Base-by-base conservation (phyloP, 2,888 invertebrate species). In the Oasisia sp. region DNA sequence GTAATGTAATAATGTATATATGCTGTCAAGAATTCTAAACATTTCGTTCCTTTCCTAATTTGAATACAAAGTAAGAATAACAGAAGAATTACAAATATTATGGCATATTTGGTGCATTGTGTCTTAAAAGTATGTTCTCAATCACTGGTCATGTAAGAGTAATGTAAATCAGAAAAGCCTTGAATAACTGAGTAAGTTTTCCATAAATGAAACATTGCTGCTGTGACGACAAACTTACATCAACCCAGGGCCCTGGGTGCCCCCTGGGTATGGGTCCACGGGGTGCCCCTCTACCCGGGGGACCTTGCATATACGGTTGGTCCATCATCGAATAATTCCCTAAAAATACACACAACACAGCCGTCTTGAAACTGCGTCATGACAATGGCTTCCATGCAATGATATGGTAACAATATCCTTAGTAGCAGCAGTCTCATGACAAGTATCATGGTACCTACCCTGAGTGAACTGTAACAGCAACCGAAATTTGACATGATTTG, bases 271-370 rank as follows among this genome's bases (percentile, higher is more conserved):
- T 50, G n/a, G 74, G 44, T 32, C 56, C 91, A 93, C 93, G 92
- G 11, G 91, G 92, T 27, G 91, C 93, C 50, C 91, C 89, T 56
- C 93, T 93, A n/a, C 92, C 93, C 38, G 93, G 89, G 44, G 89
- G 94, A 32, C 93, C 94, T 91, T 91, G 92, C 90, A 93, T 93
- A 38, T 94, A 95, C 45, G 96, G 95, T 32, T 95, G 94, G 91
- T 96, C 96, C 92, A 96, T 95, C 94, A 96, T 93, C 92, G 95
- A 94, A 93, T 96, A 96, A 92, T 96, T 95, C 45, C 96, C 96
- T 96, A 74, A 74, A 74, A 74, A 27, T 5, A 74, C 27, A 74
- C 27, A 74, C n/a, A n/a, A 74, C 74, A 74, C 74, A 19, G 74
- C n/a, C 5, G 74, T 27, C 74, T 27, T 74, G 74, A 74, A 74